Evolutionary conservation across 2,797 vertebrate genomes (phyloP).

Genomic region (Falco peregrinus): DNA sequence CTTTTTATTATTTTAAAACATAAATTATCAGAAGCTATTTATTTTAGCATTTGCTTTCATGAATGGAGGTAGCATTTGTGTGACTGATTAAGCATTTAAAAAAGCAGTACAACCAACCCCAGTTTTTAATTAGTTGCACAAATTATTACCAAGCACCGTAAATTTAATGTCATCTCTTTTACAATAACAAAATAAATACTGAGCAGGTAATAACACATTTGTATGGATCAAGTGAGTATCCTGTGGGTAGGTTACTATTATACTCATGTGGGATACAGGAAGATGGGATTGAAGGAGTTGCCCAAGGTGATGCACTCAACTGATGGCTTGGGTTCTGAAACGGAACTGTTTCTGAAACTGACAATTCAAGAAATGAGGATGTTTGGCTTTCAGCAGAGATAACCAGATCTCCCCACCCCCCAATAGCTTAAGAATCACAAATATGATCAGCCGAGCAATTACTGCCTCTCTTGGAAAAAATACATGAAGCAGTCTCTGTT

Average conservation of each 20-base stretch:
- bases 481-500: not conserved
- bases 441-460: not conserved
- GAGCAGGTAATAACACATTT: constrained; percentile 45
- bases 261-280: not conserved
- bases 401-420: not conserved
- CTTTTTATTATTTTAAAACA: constrained; percentile 67
- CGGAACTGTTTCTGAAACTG: not conserved
- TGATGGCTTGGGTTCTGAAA: not conserved
- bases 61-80: constrained; percentile 56
- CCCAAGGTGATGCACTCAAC: not conserved
- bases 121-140: constrained; percentile 69
- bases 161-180: constrained; percentile 51
- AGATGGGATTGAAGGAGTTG: not conserved
- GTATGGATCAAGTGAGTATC: not conserved
- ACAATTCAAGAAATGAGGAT: not conserved
- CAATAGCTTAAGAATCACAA: not conserved
- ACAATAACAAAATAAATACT: constrained; percentile 22
- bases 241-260: constrained; percentile 30
- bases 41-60: constrained; percentile 50
- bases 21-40: constrained; percentile 66
- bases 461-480: not conserved
- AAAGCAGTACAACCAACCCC: constrained; percentile 30
- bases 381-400: not conserved
- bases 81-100: constrained; percentile 62
- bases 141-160: constrained; percentile 47